Percentiles rank a stretch among this genome's conserved stretches.
These are phyloP conservation scores for Cartodere bifasciata DNA, from an alignment of 2,888 invertebrate genomes.

Conservation along the genomic window DNA sequence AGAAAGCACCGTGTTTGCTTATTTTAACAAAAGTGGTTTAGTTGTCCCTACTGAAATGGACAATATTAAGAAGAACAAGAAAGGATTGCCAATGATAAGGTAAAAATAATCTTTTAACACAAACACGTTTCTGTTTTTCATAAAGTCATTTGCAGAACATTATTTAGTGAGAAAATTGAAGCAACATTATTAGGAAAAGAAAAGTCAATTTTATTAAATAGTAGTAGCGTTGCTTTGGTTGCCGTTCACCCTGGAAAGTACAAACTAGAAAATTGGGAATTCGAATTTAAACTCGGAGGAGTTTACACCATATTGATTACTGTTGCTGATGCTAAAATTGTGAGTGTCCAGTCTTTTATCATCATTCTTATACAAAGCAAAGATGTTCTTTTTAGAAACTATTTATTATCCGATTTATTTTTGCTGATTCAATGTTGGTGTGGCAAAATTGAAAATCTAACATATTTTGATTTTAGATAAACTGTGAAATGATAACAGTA, in stretches of 20 bases:
- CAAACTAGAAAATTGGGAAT: constrained; percentile 16
- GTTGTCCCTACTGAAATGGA: constrained; percentile 33
- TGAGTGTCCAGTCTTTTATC: no score
- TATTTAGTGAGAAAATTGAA: not conserved
- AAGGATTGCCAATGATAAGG: constrained; percentile 44
- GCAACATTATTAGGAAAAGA: no score
- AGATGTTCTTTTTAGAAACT: no score
- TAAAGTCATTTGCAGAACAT: no score
- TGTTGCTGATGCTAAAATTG: constrained; percentile 31
- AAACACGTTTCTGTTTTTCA: no score
- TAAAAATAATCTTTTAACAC: no score
- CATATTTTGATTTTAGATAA: constrained; percentile 22
- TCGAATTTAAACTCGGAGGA: constrained; percentile 44
- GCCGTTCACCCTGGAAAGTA: constrained; percentile 16
- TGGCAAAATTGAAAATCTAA: no score
- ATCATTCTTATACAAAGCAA: no score
- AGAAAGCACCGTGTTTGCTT: constrained; percentile 17
- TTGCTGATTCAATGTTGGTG: no score
- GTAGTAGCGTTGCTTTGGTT: not conserved
- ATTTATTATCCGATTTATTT: no score
- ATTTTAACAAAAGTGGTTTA: constrained; percentile 12
- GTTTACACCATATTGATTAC: constrained; percentile 47
- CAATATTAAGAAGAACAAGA: constrained; percentile 39
- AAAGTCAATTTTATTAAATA: no score
- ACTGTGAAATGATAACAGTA: constrained; percentile 35